phyloP scores from a whole-genome alignment of 2,113 vertebrate species.

The Orthonyx spaldingii region DNA sequence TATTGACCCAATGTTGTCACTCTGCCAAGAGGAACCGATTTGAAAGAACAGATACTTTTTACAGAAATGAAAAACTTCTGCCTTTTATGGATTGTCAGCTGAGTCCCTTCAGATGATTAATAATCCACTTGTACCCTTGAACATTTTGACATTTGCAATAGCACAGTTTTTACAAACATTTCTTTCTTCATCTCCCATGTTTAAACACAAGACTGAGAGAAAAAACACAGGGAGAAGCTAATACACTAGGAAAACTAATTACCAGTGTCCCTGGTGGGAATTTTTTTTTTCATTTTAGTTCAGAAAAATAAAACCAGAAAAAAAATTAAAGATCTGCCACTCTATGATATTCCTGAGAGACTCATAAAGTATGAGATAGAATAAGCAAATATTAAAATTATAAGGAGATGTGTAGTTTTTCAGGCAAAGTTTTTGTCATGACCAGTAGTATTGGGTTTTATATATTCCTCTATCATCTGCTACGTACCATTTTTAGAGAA shows the following conservation, averaged over 20 bases:
- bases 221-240: background rate
- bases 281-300: background rate
- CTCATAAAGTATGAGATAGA: background rate
- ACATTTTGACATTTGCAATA: slow-evolving; percentile 4
- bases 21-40: background rate
- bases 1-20: background rate
- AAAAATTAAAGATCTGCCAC: background rate
- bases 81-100: background rate
- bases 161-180: background rate
- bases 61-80: background rate
- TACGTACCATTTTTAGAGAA: background rate
- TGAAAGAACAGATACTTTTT: background rate
- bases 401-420: background rate
- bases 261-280: background rate
- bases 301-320: background rate
- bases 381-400: background rate
- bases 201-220: background rate
- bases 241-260: background rate
- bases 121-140: background rate
- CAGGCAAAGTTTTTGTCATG: background rate
- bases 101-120: background rate
- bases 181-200: background rate
- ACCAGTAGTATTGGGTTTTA: background rate
- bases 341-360: background rate
- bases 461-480: background rate